phyloP scores from a whole-genome alignment of 1,140 invertebrate genomes.

The Nasonia vitripennis region DNA sequence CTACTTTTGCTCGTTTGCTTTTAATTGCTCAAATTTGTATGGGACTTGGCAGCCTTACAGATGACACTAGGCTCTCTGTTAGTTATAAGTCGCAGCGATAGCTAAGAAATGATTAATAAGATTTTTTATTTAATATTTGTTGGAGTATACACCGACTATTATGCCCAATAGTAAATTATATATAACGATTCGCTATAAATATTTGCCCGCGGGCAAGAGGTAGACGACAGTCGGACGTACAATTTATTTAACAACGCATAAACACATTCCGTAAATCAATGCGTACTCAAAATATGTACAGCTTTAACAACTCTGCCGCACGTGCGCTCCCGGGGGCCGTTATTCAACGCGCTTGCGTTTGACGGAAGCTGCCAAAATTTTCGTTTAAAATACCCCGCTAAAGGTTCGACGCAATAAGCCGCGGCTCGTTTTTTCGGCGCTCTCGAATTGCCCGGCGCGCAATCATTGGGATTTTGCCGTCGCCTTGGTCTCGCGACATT shows the following conservation, averaged over 20 bases:
- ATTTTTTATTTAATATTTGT: too few species aligned
- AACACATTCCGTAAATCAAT: neutral
- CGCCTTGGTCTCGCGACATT: neutral
- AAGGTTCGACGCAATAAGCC: neutral
- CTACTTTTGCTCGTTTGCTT: too few species aligned
- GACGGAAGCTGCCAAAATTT: constrained; percentile 30
- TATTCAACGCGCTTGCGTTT: constrained; percentile 16
- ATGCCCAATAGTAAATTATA: too few species aligned
- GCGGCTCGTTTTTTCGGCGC: neutral
- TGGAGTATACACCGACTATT: too few species aligned
- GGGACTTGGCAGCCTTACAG: too few species aligned
- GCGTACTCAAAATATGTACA: neutral
- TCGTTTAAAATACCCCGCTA: constrained; percentile 31
- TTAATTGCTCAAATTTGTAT: too few species aligned
- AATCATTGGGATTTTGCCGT: neutral
- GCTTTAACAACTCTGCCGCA: neutral
- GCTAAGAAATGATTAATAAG: too few species aligned
- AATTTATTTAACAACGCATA: neutral
- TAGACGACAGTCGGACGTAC: neutral
- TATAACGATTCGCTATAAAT: neutral
- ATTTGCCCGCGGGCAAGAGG: neutral
- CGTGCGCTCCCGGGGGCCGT: neutral
- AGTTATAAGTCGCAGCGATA: too few species aligned
- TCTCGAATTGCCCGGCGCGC: neutral
- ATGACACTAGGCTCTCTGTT: too few species aligned